phyloP scores from a whole-genome alignment of 2,113 vertebrate genomes.

The Pollachius pollachius region DNA sequence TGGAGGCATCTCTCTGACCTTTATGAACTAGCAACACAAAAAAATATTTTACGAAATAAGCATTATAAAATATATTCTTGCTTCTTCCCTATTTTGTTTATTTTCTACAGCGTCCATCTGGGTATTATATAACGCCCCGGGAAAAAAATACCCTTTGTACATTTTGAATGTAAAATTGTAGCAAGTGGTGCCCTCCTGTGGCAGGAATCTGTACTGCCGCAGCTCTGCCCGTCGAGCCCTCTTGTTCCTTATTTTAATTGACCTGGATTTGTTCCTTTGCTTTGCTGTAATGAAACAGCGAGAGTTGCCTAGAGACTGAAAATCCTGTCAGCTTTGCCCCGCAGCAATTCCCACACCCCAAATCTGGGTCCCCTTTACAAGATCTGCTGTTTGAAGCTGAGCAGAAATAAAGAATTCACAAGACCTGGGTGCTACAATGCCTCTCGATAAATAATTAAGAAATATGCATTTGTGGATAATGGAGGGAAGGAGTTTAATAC shows the following conservation, averaged over 20 bases:
- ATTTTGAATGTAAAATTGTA: conserved; percentile 3
- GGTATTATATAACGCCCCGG: conserved; percentile 2
- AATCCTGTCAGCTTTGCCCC: conserved; percentile 68
- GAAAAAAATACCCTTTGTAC: background rate
- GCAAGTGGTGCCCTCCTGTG: conserved; percentile 54
- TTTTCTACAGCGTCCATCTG: conserved; percentile 3
- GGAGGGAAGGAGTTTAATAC: conserved; percentile 56
- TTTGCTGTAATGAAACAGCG: conserved; percentile 68
- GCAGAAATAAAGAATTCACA: conserved; percentile 72
- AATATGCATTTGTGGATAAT: conserved; percentile 72
- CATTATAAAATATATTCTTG: conserved; percentile 34
- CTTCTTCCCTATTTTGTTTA: conserved; percentile 38
- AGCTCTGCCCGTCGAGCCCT: conserved; percentile 30
- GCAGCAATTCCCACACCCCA: conserved; percentile 71
- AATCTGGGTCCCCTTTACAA: conserved; percentile 71
- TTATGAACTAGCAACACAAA: conserved; percentile 39
- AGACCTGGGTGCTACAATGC: conserved; percentile 71
- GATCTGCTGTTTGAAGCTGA: conserved; percentile 71
- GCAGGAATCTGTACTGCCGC: conserved; percentile 16
- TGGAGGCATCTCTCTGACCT: conserved; percentile 34
- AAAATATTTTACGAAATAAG: conserved; percentile 17
- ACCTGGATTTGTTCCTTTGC: conserved; percentile 74
- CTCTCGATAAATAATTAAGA: conserved; percentile 69
- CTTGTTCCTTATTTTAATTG: conserved; percentile 68
- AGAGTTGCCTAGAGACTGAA: conserved; percentile 63